These are phyloP conservation scores for Agrotis segetum DNA, from an alignment of 2,888 invertebrate species.

Conservation along the genomic window DNA sequence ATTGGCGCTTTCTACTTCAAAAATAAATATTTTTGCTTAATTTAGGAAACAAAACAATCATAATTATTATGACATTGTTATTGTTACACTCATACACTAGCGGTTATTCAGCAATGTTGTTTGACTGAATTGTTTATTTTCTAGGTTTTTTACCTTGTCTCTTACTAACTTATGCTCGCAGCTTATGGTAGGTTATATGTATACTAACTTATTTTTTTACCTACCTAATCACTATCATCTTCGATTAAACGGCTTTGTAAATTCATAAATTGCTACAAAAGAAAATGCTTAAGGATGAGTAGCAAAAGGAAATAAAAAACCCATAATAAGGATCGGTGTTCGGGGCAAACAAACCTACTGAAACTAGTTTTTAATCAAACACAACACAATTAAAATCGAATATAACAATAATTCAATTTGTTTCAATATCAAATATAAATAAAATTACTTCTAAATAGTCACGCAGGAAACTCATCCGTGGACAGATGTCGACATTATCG, in stretches of 20 bases:
- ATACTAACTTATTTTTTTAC: not conserved
- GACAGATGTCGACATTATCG: conserved; percentile 70
- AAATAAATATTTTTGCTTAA: too few relatives aligned
- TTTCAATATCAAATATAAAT: conserved; percentile 13
- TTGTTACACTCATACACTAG: not conserved
- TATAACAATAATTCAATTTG: not conserved
- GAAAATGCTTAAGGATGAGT: not conserved
- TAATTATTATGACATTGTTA: not conserved
- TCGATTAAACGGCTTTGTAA: not conserved
- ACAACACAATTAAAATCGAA: not conserved
- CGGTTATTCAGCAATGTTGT: not conserved
- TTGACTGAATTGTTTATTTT: conserved; percentile 7
- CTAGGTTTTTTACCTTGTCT: not conserved
- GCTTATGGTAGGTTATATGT: not conserved
- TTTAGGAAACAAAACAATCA: not conserved
- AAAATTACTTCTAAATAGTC: conserved; percentile 34
- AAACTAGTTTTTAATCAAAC: not conserved
- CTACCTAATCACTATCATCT: not conserved
- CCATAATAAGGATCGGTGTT: not conserved
- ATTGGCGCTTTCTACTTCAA: not conserved
- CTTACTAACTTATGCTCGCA: not conserved
- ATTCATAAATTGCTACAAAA: not conserved
- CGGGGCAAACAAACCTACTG: not conserved
- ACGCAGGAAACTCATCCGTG: conserved; percentile 29
- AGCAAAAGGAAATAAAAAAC: not conserved